phyloP scores from a whole-genome alignment of 2,888 invertebrate species.

The Himalopsyche kuldschensis region DNA sequence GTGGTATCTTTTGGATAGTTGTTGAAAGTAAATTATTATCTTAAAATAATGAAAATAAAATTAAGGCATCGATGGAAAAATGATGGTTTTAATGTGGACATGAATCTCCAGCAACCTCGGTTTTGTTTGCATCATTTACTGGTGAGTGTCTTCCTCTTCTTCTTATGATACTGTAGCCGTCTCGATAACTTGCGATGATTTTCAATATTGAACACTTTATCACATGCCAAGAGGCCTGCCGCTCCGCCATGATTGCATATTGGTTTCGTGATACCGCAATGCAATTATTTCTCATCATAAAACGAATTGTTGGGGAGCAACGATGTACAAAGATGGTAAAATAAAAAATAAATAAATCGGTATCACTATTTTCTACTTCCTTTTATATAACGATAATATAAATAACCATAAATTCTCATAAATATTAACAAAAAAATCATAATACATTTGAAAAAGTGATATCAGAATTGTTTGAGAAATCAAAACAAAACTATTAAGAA shows the following conservation, averaged over 20 bases:
- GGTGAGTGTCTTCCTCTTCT: not conserved
- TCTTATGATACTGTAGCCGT: not conserved
- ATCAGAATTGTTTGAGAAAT: too few species aligned
- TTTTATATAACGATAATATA: too few species aligned
- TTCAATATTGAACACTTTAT: slow-evolving; percentile 30
- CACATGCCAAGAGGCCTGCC: slow-evolving; percentile 15
- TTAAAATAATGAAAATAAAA: too few species aligned
- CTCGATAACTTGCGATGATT: slow-evolving; percentile 21
- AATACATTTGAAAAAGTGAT: too few species aligned
- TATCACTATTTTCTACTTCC: not conserved
- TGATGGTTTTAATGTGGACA: too few species aligned
- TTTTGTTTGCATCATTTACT: not conserved
- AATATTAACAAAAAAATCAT: too few species aligned
- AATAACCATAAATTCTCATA: too few species aligned
- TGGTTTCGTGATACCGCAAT: slow-evolving; percentile 32
- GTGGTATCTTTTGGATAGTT: too few species aligned
- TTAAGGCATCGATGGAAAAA: too few species aligned
- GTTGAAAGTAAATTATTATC: too few species aligned
- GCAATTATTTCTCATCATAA: slow-evolving; percentile 7
- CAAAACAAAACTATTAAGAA: too few species aligned
- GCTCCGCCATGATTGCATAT: slow-evolving; percentile 26
- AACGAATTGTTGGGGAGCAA: not conserved
- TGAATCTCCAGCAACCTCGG: not conserved
- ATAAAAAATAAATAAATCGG: not conserved
- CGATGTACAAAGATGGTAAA: not conserved